Evolutionary conservation across 2,888 invertebrate species (phyloP).

Genomic region (Drosophila paranaensis): DNA sequence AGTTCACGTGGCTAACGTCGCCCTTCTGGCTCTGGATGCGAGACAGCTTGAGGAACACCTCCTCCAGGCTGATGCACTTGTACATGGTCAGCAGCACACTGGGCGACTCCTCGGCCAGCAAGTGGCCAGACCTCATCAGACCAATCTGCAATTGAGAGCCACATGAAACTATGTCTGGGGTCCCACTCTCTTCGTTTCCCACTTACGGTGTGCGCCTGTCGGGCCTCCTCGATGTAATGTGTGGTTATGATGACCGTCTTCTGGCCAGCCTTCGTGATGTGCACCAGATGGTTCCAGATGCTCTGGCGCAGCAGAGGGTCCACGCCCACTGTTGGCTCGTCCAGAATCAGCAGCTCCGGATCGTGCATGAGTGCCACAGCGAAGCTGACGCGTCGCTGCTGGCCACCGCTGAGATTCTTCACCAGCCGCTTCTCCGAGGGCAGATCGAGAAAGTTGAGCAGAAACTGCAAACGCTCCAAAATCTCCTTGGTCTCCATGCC

Average conservation of each 20-base stretch:
- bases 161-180: not conserved
- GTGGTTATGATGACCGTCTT: constrained; percentile 97
- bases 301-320: constrained; percentile 95
- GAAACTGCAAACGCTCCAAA: constrained; percentile 91
- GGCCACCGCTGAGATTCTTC: constrained; percentile 94
- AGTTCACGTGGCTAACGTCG: constrained; percentile 84
- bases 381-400: constrained; percentile 95
- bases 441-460: constrained; percentile 95
- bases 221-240: constrained; percentile 98
- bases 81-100: constrained; percentile 93
- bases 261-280: constrained; percentile 94
- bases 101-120: constrained; percentile 96
- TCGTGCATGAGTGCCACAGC: constrained; percentile 97
- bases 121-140: constrained; percentile 95
- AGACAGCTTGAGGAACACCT: constrained; percentile 95
- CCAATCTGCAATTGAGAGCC: constrained; percentile 90
- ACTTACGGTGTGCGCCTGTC: constrained; percentile 94
- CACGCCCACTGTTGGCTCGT: constrained; percentile 97
- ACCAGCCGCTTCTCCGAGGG: constrained; percentile 93
- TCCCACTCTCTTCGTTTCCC: too few species aligned
- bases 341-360: constrained; percentile 95
- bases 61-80: constrained; percentile 93
- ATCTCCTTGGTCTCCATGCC: constrained; percentile 95
- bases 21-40: constrained; percentile 90
- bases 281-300: constrained; percentile 97